Evolutionary conservation across 53 echinoderm and acorn worm genomes (phyloP).

Genomic region (Apostichopus leukothele): DNA sequence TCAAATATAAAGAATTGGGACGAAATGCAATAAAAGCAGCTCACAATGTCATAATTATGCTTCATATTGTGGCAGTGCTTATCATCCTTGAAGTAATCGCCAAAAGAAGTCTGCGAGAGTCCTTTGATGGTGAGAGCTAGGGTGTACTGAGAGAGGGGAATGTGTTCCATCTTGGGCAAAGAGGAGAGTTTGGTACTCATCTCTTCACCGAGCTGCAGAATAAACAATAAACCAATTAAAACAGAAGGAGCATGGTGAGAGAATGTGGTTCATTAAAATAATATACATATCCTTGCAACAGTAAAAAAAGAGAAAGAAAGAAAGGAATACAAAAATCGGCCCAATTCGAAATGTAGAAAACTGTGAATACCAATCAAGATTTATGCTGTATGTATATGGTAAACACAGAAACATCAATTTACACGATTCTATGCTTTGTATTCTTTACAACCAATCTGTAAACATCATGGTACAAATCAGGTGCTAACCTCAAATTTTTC

Average conservation of each 20-base stretch:
- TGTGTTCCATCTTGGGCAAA: conserved; percentile 56
- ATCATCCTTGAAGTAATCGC: conserved; percentile 63
- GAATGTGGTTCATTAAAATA: no score
- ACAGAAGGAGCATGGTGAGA: background rate
- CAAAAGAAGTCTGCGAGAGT: conserved; percentile 51
- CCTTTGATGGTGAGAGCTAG: conserved; percentile 55
- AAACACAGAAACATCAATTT: conserved; percentile 27
- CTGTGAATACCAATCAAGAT: no score
- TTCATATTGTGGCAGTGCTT: conserved; percentile 35
- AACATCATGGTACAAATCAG: no score
- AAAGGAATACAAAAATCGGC: no score
- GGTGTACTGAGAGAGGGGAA: conserved; percentile 49
- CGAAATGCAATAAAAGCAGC: background rate
- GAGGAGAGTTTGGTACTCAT: conserved; percentile 47
- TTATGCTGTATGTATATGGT: no score
- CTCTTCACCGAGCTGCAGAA: conserved; percentile 48
- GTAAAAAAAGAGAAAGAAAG: no score
- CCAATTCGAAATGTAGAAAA: no score
- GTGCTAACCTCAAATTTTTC: no score
- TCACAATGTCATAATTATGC: conserved; percentile 61
- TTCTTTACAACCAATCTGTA: no score
- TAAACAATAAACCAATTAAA: background rate
- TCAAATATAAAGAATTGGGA: no score
- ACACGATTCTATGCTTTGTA: background rate
- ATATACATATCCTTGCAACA: no score